Conservation (phyloP, 2,888 invertebrate genomes). For the Rotaria magnacalcarata region DNA sequence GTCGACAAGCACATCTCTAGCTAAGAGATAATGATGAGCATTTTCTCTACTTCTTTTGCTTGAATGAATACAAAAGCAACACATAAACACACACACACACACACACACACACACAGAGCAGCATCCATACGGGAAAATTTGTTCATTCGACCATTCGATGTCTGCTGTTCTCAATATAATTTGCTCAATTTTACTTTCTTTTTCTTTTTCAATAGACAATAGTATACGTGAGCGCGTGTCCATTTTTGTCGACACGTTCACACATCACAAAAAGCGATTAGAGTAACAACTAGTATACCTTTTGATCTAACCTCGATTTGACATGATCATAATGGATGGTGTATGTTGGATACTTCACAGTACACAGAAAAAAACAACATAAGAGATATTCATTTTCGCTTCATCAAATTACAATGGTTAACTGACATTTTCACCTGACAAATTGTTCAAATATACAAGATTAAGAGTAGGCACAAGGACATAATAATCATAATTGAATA, state of each 20-base stretch:
- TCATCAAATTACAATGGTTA: slow-evolving; percentile 26
- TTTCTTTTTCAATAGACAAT: not conserved
- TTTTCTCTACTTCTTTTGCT: slow-evolving; percentile 4
- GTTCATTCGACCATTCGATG: slow-evolving; percentile 9
- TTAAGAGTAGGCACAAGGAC: slow-evolving; percentile 3
- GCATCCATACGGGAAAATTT: not conserved
- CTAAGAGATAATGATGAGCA: slow-evolving; percentile 5
- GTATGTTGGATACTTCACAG: slow-evolving; percentile 26
- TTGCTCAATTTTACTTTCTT: slow-evolving; percentile 9
- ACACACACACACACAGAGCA: not conserved
- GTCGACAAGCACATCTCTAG: not conserved
- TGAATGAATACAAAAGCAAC: not conserved
- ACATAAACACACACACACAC: not conserved
- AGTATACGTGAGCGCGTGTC: slow-evolving; percentile 12
- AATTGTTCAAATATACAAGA: slow-evolving; percentile 15
- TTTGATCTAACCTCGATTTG: slow-evolving; percentile 26
- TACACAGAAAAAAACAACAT: not conserved
- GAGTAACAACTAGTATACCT: slow-evolving; percentile 26
- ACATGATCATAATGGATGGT: slow-evolving; percentile 29
- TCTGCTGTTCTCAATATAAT: not conserved
- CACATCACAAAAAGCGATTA: slow-evolving; percentile 14
- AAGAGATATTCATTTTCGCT: slow-evolving; percentile 29
- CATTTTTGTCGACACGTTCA: slow-evolving; percentile 22
- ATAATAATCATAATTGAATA: slow-evolving; percentile 31
- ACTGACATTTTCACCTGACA: slow-evolving; percentile 29